Conservation (phyloP, 64 coral and sea anemone genomes). For the Actinia equina region DNA sequence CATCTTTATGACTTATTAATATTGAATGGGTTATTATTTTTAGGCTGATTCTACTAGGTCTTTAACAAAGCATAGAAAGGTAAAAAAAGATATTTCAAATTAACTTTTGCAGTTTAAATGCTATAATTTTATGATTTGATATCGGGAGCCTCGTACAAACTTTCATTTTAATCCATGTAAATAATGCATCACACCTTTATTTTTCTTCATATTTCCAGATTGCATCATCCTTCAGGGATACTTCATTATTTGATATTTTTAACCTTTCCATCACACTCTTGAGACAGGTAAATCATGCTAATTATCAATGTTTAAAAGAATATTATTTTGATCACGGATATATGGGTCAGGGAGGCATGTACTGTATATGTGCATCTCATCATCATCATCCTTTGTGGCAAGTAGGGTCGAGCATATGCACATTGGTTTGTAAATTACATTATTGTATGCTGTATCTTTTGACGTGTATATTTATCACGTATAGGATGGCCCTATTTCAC, state of each 20-base stretch:
- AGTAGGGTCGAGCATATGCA: too few relatives aligned
- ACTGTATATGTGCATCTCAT: too few relatives aligned
- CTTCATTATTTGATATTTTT: constrained; percentile 90
- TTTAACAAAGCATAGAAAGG: constrained; percentile 99
- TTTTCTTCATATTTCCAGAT: constrained; percentile 49
- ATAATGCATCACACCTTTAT: not conserved
- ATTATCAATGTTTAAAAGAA: not conserved
- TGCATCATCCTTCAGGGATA: constrained; percentile 96
- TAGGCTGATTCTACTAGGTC: constrained; percentile 85
- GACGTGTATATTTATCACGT: too few relatives aligned
- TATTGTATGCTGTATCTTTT: too few relatives aligned
- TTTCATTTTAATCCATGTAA: too few relatives aligned
- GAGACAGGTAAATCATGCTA: constrained; percentile 56
- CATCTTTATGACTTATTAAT: not conserved
- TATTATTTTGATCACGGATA: not conserved
- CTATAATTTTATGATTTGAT: too few relatives aligned
- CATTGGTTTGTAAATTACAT: too few relatives aligned
- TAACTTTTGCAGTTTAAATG: too few relatives aligned
- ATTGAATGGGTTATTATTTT: constrained; percentile 6
- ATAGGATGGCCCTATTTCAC: too few relatives aligned
- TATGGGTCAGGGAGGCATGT: too few relatives aligned
- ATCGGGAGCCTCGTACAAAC: too few relatives aligned
- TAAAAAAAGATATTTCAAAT: not conserved
- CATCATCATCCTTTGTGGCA: too few relatives aligned
- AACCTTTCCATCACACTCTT: constrained; percentile 85